Evolutionary conservation across 2,113 vertebrate species (phyloP).

Genomic region (Onychostruthus taczanowskii): DNA sequence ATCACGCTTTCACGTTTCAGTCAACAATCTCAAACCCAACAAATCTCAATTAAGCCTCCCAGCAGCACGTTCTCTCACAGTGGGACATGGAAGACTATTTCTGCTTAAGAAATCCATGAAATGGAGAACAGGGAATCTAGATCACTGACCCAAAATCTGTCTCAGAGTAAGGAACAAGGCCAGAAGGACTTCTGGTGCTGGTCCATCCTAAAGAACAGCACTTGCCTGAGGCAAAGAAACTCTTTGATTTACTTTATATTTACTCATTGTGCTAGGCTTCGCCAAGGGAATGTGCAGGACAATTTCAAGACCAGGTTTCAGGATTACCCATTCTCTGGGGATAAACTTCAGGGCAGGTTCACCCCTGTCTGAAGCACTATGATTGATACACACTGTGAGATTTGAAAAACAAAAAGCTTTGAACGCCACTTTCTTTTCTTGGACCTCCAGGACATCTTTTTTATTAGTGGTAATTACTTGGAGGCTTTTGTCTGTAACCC

Average conservation of each 20-base stretch:
- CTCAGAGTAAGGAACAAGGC: not conserved
- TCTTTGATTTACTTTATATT: not conserved
- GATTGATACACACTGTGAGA: not conserved
- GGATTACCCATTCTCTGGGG: not conserved
- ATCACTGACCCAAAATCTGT: not conserved
- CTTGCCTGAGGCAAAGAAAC: not conserved
- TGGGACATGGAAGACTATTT: not conserved
- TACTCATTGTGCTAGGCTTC: not conserved
- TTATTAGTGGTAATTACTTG: not conserved
- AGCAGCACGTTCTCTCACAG: not conserved
- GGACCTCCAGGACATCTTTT: not conserved
- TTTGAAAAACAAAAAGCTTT: not conserved
- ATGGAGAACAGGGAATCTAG: not conserved
- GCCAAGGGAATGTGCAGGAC: not conserved
- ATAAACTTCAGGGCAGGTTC: not conserved
- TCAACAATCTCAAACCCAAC: not conserved
- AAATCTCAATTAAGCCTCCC: not conserved
- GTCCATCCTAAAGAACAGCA: not conserved
- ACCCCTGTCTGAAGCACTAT: not conserved
- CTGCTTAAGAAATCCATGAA: not conserved
- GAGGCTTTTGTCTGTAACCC: not conserved
- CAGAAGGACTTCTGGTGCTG: not conserved
- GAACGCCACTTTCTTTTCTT: not conserved
- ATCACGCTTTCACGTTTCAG: not conserved
- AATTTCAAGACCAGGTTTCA: not conserved